Percentiles rank a stretch among this genome's conserved stretches.
Conservation (phyloP, 2,797 vertebrate genomes). For the Odontamblyopus lacepedii region DNA sequence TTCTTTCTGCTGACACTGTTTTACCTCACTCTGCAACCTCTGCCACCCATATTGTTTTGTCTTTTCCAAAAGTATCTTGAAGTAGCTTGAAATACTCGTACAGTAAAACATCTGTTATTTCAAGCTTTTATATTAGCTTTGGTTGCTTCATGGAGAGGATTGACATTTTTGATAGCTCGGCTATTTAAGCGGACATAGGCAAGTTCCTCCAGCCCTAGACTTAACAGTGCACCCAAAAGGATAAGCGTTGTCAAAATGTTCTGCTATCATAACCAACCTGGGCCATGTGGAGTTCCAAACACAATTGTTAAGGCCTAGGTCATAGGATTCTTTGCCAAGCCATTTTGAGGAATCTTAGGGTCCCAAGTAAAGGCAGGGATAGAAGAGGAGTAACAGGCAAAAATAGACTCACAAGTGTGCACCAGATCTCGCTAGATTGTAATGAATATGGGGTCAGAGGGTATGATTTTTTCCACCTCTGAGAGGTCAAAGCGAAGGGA, state of each 20-base stretch:
- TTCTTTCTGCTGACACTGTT: conserved; percentile 17
- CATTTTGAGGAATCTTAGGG: conserved; percentile 5
- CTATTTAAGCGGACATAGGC: conserved; percentile 45
- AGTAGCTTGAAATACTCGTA: conserved; percentile 41
- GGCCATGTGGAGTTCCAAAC: conserved; percentile 30
- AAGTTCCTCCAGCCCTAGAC: conserved; percentile 47
- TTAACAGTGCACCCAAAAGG: conserved; percentile 39
- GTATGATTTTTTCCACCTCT: conserved; percentile 48
- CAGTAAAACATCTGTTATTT: conserved; percentile 42
- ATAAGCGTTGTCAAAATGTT: conserved; percentile 63
- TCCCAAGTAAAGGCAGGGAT: conserved; percentile 51
- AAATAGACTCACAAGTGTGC: conserved; percentile 50
- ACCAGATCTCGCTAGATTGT: conserved; percentile 42
- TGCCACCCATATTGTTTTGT: conserved; percentile 31
- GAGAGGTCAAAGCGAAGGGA: conserved; percentile 49
- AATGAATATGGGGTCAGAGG: conserved; percentile 44
- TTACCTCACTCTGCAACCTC: conserved; percentile 30
- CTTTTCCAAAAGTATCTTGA: conserved; percentile 47
- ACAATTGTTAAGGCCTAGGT: conserved; percentile 43
- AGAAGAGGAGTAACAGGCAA: conserved; percentile 42
- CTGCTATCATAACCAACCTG: conserved; percentile 57
- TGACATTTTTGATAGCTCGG: conserved; percentile 9
- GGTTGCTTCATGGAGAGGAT: conserved; percentile 4
- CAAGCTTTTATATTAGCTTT: conserved; percentile 29
- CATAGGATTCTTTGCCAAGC: conserved; percentile 55